Conservation (phyloP, 2,113 vertebrate genomes). For the Megalops atlanticus region DNA sequence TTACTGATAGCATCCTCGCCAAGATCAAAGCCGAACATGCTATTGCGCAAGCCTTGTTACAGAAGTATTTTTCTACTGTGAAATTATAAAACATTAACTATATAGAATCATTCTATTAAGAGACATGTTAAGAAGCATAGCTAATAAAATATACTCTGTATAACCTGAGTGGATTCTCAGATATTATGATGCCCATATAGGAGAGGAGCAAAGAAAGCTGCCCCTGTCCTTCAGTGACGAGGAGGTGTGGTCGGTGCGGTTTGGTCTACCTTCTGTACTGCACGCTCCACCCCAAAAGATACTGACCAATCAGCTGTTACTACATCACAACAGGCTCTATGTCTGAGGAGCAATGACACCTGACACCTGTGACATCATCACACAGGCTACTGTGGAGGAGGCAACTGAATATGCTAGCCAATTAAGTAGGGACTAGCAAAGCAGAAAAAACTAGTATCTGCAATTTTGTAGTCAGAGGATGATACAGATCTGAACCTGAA, state of each 20-base stretch:
- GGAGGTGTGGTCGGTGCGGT: background rate
- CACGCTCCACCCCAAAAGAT: background rate
- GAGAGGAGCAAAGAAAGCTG: background rate
- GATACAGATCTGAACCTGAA: background rate
- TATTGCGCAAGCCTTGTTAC: conserved; percentile 12
- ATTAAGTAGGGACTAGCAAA: background rate
- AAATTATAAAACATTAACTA: background rate
- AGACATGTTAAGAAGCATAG: background rate
- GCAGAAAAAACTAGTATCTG: too few species aligned
- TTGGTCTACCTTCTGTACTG: background rate
- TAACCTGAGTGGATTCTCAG: conserved; percentile 12
- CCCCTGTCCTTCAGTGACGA: background rate
- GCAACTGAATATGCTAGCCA: background rate
- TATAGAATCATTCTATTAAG: background rate
- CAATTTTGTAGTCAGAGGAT: too few species aligned
- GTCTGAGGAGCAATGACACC: background rate
- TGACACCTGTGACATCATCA: background rate
- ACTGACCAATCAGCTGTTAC: background rate
- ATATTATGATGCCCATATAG: background rate
- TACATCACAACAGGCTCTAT: background rate
- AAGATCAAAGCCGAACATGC: background rate
- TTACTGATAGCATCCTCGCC: background rate
- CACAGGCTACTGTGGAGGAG: background rate
- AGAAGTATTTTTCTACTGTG: conserved; percentile 34
- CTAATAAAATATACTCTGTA: conserved; percentile 3